Conservation (phyloP, 2,797 vertebrate species). For the Danio jaintianensis region DNA sequence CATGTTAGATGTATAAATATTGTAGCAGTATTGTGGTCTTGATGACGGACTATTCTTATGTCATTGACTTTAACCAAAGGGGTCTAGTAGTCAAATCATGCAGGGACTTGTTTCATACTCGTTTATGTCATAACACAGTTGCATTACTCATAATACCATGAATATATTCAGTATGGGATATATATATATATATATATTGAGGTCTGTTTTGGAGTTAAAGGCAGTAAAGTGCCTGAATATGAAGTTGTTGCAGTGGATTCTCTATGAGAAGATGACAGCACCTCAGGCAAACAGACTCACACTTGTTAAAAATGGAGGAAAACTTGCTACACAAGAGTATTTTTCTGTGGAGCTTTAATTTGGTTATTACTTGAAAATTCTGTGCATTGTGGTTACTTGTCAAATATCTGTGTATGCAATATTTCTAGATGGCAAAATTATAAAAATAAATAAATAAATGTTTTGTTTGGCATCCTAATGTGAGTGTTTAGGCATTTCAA, state of each 20-base stretch:
- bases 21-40: neutral
- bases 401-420: neutral
- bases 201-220: neutral
- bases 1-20: neutral
- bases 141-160: neutral
- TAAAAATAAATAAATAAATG: no score
- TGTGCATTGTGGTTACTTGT: neutral
- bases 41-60: neutral
- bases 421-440: neutral
- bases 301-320: neutral
- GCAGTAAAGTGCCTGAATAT: neutral
- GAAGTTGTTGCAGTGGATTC: neutral
- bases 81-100: no score
- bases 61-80: neutral
- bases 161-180: neutral
- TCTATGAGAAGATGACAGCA: neutral
- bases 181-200: neutral
- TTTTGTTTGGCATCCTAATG: neutral
- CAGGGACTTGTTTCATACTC: neutral
- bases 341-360: conserved; percentile 17
- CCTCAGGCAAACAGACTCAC: conserved; percentile 17
- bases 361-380: neutral
- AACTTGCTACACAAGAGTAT: neutral
- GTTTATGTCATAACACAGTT: neutral
- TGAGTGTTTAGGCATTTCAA: neutral